Evolutionary conservation across 2,797 vertebrate genomes (phyloP).

Genomic region (Siniperca undulata): DNA sequence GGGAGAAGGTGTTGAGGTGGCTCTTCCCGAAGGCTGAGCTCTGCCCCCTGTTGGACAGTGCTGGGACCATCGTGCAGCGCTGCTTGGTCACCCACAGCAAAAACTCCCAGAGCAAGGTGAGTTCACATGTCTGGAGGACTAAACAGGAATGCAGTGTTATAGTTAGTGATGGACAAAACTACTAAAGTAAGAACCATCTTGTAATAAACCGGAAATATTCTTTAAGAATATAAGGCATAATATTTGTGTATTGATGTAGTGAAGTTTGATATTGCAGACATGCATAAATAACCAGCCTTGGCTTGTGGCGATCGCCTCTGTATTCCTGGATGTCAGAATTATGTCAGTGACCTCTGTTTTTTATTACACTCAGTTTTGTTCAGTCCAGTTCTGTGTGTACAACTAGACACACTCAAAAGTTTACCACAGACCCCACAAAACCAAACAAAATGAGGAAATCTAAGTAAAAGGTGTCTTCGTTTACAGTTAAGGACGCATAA

Average conservation of each 20-base stretch:
- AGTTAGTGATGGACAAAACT: neutral
- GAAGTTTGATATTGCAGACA: no score
- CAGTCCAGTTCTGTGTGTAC: no score
- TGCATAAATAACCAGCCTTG: no score
- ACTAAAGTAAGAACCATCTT: neutral
- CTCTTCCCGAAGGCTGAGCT: conserved; percentile 84
- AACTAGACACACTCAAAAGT: no score
- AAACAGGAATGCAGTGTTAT: neutral
- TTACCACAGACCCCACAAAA: no score
- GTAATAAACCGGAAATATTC: neutral
- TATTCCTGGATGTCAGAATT: no score
- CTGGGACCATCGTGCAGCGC: conserved; percentile 82
- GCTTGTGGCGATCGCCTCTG: no score
- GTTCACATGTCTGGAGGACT: neutral
- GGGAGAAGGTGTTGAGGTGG: conserved; percentile 83
- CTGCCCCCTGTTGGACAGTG: conserved; percentile 84
- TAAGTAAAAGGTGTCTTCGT: no score
- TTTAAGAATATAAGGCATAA: neutral
- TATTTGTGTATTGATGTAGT: neutral
- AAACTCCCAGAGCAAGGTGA: conserved; percentile 81
- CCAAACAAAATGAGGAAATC: no score
- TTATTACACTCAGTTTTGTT: no score
- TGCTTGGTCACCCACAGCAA: conserved; percentile 84
- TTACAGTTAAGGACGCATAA: no score
- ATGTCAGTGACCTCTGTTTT: no score